Conservation (phyloP, 2,797 vertebrate genomes). For the Manis javanica region DNA sequence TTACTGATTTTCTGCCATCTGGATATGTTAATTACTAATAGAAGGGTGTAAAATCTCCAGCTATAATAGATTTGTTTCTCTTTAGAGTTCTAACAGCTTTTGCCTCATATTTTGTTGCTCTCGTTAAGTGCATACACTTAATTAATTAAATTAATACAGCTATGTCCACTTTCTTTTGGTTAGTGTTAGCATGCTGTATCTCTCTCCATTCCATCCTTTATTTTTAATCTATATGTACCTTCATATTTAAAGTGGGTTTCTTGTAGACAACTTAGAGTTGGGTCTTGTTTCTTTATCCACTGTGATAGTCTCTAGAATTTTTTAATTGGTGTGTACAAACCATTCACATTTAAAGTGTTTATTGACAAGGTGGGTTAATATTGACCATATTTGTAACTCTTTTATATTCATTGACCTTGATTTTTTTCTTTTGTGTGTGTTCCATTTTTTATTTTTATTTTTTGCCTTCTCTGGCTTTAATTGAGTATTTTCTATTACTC, state of each 20-base stretch:
- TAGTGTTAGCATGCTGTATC: background rate
- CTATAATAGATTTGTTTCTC: background rate
- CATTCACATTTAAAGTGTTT: conserved; percentile 15
- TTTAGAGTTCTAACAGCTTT: background rate
- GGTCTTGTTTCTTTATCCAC: background rate
- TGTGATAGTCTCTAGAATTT: background rate
- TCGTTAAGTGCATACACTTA: background rate
- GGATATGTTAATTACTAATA: conserved; percentile 11
- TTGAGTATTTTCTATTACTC: background rate
- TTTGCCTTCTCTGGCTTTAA: background rate
- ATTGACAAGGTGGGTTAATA: background rate
- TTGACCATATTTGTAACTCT: background rate
- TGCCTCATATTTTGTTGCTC: background rate
- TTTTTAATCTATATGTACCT: background rate
- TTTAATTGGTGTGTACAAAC: background rate
- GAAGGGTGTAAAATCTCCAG: background rate
- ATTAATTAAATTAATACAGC: background rate
- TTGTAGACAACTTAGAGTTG: background rate
- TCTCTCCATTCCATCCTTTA: background rate
- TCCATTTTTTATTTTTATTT: background rate
- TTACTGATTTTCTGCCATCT: conserved; percentile 12
- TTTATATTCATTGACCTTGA: background rate
- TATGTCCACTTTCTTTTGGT: background rate
- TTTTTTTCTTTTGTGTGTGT: background rate
- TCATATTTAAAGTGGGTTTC: background rate